Conservation (phyloP, 2,797 vertebrate species). For the Pseudomugil gertrudae region DNA sequence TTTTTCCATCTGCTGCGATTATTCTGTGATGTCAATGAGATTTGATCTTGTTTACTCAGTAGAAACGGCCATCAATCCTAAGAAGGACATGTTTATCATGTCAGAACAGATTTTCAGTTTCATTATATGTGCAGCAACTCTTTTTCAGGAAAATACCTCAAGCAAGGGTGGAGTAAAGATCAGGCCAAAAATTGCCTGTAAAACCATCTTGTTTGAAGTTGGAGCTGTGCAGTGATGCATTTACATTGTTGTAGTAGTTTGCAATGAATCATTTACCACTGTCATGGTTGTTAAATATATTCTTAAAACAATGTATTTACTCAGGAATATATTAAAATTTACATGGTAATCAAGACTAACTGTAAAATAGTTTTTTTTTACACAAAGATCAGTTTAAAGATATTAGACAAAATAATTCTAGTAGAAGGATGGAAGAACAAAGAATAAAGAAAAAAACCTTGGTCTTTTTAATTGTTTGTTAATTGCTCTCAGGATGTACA, state of each 20-base stretch:
- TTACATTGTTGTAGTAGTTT: not conserved
- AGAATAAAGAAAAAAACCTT: not conserved
- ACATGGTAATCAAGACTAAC: not conserved
- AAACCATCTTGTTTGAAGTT: not conserved
- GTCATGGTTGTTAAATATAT: too few species aligned
- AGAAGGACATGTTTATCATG: not conserved
- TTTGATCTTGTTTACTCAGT: not conserved
- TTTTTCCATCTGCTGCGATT: not conserved
- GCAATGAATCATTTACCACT: too few species aligned
- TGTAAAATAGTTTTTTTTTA: too few species aligned
- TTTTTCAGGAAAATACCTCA: not conserved
- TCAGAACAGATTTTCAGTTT: not conserved
- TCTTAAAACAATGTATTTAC: too few species aligned
- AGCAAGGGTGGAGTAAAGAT: not conserved
- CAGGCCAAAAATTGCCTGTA: not conserved
- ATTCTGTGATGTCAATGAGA: not conserved
- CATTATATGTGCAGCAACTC: not conserved
- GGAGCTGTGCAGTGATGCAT: not conserved
- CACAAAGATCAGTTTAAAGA: too few species aligned
- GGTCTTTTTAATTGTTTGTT: not conserved
- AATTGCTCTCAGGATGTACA: not conserved
- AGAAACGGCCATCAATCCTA: not conserved
- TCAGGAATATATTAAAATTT: not conserved
- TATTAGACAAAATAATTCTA: too few species aligned
- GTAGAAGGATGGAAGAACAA: not conserved